Percentiles rank a stretch among this genome's conserved stretches.
These are phyloP conservation scores for Grantiella picta DNA, from an alignment of 2,113 vertebrate genomes.

Conservation along the genomic window DNA sequence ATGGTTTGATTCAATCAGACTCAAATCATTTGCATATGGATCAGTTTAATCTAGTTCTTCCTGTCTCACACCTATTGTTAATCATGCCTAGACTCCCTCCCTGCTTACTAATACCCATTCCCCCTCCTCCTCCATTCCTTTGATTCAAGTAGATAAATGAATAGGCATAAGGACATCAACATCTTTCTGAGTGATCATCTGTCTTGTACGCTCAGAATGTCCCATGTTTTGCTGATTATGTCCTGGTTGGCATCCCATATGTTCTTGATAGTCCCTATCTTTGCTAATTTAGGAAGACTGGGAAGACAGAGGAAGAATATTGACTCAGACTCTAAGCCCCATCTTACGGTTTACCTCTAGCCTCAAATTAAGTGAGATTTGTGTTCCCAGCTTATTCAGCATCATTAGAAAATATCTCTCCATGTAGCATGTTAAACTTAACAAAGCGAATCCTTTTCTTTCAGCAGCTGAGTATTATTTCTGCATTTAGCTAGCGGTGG, in stretches of 20 bases:
- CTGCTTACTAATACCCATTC: constrained; percentile 1
- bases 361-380: constrained; percentile 12
- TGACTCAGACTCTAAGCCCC: background rate
- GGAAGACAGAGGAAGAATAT: constrained; percentile 26
- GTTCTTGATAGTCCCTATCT: constrained; percentile 49
- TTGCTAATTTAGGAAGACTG: constrained; percentile 45
- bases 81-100: constrained; percentile 58
- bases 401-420: background rate
- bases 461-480: background rate
- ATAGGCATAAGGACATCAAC: constrained; percentile 70
- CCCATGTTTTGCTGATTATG: constrained; percentile 55
- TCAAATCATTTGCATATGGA: constrained; percentile 79
- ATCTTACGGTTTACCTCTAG: constrained; percentile 1
- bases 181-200: constrained; percentile 72
- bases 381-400: background rate
- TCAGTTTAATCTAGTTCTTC: constrained; percentile 78
- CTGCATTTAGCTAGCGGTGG: background rate
- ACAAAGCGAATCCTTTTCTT: background rate
- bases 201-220: constrained; percentile 32
- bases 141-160: constrained; percentile 76
- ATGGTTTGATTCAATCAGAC: constrained; percentile 78
- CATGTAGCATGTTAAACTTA: background rate
- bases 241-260: constrained; percentile 52
- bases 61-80: constrained; percentile 79
- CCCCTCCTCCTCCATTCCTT: constrained; percentile 50